Evolutionary conservation across 2,113 vertebrate species (phyloP), one percentile per base, ranked within the genome.

Genomic region (Pandion haliaetus): DNA sequence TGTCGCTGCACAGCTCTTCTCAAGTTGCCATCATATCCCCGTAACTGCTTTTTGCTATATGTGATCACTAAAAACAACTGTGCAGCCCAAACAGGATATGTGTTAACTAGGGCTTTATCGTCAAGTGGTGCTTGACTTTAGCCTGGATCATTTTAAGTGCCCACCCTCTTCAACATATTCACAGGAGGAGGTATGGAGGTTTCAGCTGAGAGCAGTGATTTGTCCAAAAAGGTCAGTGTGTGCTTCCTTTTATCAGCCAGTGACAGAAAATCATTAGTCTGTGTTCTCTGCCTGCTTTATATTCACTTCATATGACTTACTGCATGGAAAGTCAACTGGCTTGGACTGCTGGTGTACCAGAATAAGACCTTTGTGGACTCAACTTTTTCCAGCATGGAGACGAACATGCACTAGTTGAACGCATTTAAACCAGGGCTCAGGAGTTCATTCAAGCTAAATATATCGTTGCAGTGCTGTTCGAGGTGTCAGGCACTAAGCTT

Each of bases 401-500:
- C 8, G 40, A 93, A 44, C 57, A 20, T 49, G 61, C 52, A 44
- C 32, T 40, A 49, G 34, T 24, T 86, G 91, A 82, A 87, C 2
- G 2, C 26, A 12, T 71, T 79, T 9, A 15, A 88, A 70, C 62
- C 36, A 57, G 62, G 24, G 57, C 91, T 95, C 73, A 21, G 38
- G 44, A 79, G 77, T 87, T 95, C 77, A 52, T 91, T 93, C 47
- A 82, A 81, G 89, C 93, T 96, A 97, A 95, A 94, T 86, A 86
- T 90, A 93, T 89, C 86, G n/a, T 34, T 93, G 82, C 54, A 29
- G 66, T 44, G 59, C 86, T 81, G 59, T 88, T 50, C 4, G 5
- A 59, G n/a, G 49, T 78, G 36, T 83, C 71, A 76, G 89, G 72
- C 58, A 54, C 70, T 61, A 77, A 90, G n/a, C 23, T 85, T 57